Base-by-base conservation (phyloP, 1,140 invertebrate genomes). In the Hycleus phaleratus region DNA sequence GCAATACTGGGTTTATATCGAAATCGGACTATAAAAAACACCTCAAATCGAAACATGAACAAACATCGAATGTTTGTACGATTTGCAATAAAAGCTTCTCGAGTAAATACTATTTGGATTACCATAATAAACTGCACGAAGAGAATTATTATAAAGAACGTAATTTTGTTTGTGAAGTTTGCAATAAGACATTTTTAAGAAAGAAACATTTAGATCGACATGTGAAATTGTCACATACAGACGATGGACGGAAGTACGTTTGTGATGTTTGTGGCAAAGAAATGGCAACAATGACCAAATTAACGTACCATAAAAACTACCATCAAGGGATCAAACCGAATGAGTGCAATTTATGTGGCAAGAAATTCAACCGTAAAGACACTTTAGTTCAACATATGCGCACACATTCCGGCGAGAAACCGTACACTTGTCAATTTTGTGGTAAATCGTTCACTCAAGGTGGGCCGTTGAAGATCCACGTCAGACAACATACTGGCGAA, bases 371-470 rank as follows among this genome's bases (percentile, higher is more conserved):
- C 0, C 79, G 78, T 53, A 77, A 78, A 57, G 79, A 79, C 1
- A 79, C 80, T 75, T 60, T 81, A 26, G 67, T 78, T 1, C 78
- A 79, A 76, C 79, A 81, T 66, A 78, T 79, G 63, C 60, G 79
- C 26, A 77, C 79, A 0, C 79, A 81, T 56, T 79, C 77, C 18
- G 79, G 79, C 57, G 79, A 81, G 47, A 66, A 63, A 45, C 70
- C 79, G 0, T 81, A 75, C 55, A 73, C 74, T 0, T 81, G 79
- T 52, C 71, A 77, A 18, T 71, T 77, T n/a, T 81, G 79, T 58
- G 70, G 77, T 2, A 71, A 80, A 8, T 61, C 75, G 11, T 81
- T 80, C 58, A 81, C 78, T 49, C 70, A 71, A 45, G 64, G 67
- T 2, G 67, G 64, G 4, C 64, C 68, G 1, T 48, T 70, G 42